Evolutionary conservation across 1,140 invertebrate genomes (phyloP), one percentile per base, ranked within the genome.

Genomic region (Phymastichus coffea): DNA sequence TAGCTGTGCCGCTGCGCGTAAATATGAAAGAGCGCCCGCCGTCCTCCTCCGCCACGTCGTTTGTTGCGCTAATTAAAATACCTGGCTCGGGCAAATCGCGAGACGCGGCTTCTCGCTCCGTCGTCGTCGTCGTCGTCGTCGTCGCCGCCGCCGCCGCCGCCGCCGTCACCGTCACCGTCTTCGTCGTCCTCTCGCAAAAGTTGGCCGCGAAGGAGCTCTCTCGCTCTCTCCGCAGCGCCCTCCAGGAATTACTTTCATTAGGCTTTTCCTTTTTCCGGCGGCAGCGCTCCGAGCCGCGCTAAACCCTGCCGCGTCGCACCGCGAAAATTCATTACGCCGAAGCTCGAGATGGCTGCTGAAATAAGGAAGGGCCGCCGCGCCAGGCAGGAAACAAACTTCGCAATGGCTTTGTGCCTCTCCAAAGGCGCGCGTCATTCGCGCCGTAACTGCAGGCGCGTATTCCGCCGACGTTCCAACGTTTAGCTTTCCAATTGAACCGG

Each of bases 11-110:
- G n/a, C n/a, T n/a, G n/a, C n/a, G 63, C 61, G 64, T 65, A 70
- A 71, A 72, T 70, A 73, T 70, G 67, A 73, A 72, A 74, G 65
- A 66, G 69, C 67, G 60, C 63, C 61, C n/a, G n/a, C n/a, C n/a
- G n/a, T 53, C 51, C 48, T 35, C 46, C 33, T 53, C 22, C 43
- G 43, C 6, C 20, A 23, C 49, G 37, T 38, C 53, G 66, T 71
- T n/a, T 69, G 69, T 72, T 70, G 71, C 71, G 67, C 70, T 75
- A 75, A 75, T 74, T 74, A 75, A 75, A 74, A 75, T 74, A 70
- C 68, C 68, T 71, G 61, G 55, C 48, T 40, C 47, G 63, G 58
- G 67, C 71, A n/a, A n/a, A n/a, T 68, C n/a, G n/a, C n/a, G n/a
- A n/a, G n/a, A n/a, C 67, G 64, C 57, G 48, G 46, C 47, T 14